phyloP scores from a whole-genome alignment of 1,140 invertebrate genomes.

The Cecropterus lyciades region DNA sequence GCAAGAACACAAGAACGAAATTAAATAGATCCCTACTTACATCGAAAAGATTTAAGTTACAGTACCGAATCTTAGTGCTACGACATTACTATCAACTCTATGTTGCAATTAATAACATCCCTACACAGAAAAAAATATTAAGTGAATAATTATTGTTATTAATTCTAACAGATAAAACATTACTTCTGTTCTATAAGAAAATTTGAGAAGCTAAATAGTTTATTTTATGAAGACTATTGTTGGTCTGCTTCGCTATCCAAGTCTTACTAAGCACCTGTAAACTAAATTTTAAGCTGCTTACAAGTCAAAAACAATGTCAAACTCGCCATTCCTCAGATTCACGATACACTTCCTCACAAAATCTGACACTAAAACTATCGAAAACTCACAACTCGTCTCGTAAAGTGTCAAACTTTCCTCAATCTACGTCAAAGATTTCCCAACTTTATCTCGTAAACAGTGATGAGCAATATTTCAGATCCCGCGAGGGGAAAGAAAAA shows the following conservation, averaged over 20 bases:
- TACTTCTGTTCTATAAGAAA: no score
- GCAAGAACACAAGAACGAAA: no score
- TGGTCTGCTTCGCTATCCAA: background rate
- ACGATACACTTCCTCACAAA: conserved; percentile 8
- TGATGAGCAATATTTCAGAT: conserved; percentile 65
- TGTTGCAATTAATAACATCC: no score
- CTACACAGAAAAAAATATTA: no score
- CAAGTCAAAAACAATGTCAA: conserved; percentile 18
- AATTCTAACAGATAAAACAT: no score
- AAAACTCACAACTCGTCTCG: conserved; percentile 11
- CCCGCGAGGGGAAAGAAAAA: conserved; percentile 45
- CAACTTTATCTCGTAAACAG: conserved; percentile 50
- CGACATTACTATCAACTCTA: no score
- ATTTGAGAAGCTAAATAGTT: no score
- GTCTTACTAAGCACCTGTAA: conserved; percentile 1
- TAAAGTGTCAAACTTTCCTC: conserved; percentile 41
- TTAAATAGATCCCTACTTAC: no score
- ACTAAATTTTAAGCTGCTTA: conserved; percentile 12
- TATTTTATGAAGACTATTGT: no score
- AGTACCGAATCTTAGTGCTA: no score
- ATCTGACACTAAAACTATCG: conserved; percentile 2
- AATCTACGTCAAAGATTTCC: conserved; percentile 63
- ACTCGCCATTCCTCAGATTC: conserved; percentile 10
- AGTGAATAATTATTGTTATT: no score
- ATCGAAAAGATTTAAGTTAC: no score